phyloP scores from a whole-genome alignment of 2,113 vertebrate genomes.

The Dunckerocampus dactyliophorus region DNA sequence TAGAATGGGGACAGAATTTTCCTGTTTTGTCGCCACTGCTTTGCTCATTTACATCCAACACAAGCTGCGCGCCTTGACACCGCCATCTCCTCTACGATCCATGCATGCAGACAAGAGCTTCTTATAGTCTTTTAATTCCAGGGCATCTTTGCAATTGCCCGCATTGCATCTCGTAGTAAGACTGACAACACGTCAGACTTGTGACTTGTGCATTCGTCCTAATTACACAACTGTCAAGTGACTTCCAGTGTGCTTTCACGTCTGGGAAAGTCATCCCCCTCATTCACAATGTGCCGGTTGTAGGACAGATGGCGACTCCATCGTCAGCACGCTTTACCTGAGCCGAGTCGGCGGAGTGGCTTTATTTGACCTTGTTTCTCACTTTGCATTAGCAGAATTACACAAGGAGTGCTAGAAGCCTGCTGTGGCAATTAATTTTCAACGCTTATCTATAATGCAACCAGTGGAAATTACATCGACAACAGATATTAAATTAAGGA shows the following conservation, averaged over 20 bases:
- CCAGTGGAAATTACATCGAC: slow-evolving; percentile 62
- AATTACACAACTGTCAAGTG: slow-evolving; percentile 58
- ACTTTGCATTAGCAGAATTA: slow-evolving; percentile 34
- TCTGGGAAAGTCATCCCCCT: slow-evolving; percentile 55
- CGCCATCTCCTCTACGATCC: background rate
- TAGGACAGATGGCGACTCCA: slow-evolving; percentile 48
- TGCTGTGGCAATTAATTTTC: slow-evolving; percentile 60
- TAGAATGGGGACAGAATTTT: slow-evolving; percentile 67
- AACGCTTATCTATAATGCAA: slow-evolving; percentile 64
- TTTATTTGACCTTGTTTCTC: slow-evolving; percentile 54
- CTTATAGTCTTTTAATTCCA: background rate
- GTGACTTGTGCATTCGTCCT: slow-evolving; percentile 44
- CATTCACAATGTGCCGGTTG: slow-evolving; percentile 40
- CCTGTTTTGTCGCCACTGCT: slow-evolving; percentile 56
- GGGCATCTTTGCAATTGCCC: slow-evolving; percentile 2
- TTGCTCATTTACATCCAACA: slow-evolving; percentile 57
- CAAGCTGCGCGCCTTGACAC: slow-evolving; percentile 20
- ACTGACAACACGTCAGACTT: slow-evolving; percentile 1
- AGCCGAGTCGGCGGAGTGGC: slow-evolving; percentile 23
- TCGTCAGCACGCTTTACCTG: slow-evolving; percentile 54
- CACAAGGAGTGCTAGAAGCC: slow-evolving; percentile 28
- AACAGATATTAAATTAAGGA: slow-evolving; percentile 64
- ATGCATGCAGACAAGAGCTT: background rate
- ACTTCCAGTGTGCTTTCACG: slow-evolving; percentile 63
- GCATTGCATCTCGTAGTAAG: background rate